Conservation (phyloP, 2,888 invertebrate genomes). For the Lasioglossum figueresi region DNA sequence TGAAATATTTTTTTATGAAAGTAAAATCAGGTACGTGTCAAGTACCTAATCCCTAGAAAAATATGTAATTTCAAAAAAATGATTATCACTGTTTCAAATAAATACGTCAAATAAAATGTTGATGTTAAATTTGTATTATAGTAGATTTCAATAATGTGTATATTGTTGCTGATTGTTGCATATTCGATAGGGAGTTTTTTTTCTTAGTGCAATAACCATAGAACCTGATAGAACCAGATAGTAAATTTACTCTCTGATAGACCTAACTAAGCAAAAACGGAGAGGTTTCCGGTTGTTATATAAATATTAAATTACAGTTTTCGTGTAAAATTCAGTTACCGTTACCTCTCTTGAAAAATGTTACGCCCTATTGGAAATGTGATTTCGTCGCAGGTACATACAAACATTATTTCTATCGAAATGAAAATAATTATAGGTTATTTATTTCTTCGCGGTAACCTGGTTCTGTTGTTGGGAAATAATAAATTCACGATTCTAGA, state of each 20-base stretch:
- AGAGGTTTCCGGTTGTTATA: constrained; percentile 15
- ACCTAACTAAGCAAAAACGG: not conserved
- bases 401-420: not conserved
- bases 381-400: constrained; percentile 20
- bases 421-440: not conserved
- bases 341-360: constrained; percentile 17
- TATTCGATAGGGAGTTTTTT: not conserved
- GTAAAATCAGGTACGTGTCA: too few relatives aligned
- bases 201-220: not conserved
- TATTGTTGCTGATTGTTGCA: too few relatives aligned
- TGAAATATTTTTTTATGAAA: not conserved
- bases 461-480: not conserved
- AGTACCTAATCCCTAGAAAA: not conserved
- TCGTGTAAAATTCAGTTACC: not conserved
- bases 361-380: constrained; percentile 18
- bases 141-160: not conserved
- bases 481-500: constrained; percentile 35
- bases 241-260: too few relatives aligned
- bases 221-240: not conserved
- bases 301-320: constrained; percentile 27
- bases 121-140: not conserved
- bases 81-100: not conserved
- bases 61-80: not conserved
- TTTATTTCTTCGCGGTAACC: not conserved
- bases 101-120: not conserved